Conservation (phyloP, 2,888 invertebrate genomes). For the Sympetrum striolatum region DNA sequence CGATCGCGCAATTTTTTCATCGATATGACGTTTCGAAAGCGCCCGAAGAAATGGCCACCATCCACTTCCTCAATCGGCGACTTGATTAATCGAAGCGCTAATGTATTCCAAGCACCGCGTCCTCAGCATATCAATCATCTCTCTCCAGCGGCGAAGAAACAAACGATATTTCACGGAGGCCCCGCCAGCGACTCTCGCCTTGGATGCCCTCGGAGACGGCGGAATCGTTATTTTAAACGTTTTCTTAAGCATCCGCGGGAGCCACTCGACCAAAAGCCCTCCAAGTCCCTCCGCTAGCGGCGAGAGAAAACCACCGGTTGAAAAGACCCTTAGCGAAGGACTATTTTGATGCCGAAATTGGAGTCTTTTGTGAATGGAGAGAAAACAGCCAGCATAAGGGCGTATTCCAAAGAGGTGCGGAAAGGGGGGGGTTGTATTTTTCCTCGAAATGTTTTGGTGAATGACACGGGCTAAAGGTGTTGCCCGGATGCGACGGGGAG, state of each 20-base stretch:
- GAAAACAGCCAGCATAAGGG: constrained; percentile 17
- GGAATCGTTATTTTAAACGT: neutral
- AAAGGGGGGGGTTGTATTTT: neutral
- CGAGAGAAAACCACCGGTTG: constrained; percentile 22
- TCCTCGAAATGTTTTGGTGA: constrained; percentile 25
- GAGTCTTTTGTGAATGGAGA: constrained; percentile 25
- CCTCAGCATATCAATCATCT: neutral
- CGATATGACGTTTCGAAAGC: neutral
- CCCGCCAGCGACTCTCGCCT: neutral
- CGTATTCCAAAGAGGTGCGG: neutral
- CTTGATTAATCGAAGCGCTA: neutral
- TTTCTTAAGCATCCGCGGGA: neutral
- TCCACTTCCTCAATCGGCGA: neutral
- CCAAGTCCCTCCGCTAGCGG: neutral
- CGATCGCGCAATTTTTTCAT: no score
- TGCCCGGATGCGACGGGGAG: neutral
- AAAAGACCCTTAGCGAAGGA: neutral
- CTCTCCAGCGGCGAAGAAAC: neutral
- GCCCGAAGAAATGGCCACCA: neutral
- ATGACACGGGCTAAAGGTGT: neutral
- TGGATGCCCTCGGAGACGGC: neutral
- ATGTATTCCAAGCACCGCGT: neutral
- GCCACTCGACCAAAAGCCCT: neutral
- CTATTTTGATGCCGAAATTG: constrained; percentile 43
- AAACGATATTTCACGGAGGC: neutral